phyloP scores from a whole-genome alignment of 2,113 vertebrate genomes.

The Dinomys branickii region DNA sequence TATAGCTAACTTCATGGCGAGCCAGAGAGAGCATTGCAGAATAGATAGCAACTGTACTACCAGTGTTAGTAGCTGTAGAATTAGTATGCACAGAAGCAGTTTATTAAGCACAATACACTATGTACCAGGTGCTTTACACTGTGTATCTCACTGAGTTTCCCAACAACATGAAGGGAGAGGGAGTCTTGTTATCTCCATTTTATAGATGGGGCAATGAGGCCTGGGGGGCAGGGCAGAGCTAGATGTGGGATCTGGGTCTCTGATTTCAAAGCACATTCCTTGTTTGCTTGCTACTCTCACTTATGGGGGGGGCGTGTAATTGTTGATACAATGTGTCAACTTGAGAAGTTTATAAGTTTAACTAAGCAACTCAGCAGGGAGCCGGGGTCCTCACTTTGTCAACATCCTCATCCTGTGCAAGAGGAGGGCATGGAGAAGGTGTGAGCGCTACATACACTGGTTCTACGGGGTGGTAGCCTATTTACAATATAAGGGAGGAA shows the following conservation, averaged over 20 bases:
- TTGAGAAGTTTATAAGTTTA: no score
- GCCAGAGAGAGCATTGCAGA: not conserved
- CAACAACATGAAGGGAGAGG: not conserved
- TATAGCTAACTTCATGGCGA: not conserved
- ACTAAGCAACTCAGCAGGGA: no score
- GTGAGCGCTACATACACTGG: no score
- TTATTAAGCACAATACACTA: not conserved
- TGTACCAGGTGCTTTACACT: not conserved
- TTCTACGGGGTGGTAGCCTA: no score
- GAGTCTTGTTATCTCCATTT: not conserved
- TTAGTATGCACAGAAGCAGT: not conserved
- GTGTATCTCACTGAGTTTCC: not conserved
- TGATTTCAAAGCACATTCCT: conserved; percentile 14
- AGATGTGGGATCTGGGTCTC: not conserved
- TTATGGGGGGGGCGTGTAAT: not conserved
- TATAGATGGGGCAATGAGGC: conserved; percentile 28
- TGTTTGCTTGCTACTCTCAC: not conserved
- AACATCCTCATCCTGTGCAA: no score
- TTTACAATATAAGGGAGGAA: no score
- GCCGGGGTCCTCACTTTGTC: no score
- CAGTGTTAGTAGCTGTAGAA: not conserved
- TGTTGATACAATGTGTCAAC: no score
- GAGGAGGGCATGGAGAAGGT: no score
- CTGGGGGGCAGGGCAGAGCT: not conserved
- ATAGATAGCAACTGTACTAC: not conserved